phyloP scores from a whole-genome alignment of 1,140 invertebrate species.

The Lepidostoma basale region DNA sequence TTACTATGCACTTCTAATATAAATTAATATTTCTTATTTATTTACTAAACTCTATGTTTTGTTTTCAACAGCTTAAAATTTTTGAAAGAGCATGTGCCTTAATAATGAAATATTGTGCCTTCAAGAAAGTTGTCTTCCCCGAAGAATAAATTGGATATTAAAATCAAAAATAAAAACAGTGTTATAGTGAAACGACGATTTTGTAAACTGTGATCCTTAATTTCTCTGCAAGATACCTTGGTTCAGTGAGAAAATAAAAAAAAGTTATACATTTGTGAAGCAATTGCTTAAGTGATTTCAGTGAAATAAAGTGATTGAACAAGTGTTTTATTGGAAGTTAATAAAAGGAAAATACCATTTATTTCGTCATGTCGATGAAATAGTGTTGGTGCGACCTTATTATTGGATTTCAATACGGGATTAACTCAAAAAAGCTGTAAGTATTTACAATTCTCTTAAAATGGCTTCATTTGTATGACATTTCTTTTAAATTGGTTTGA shows the following conservation, averaged over 20 bases:
- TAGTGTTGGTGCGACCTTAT: background rate
- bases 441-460: too few relatives aligned
- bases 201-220: too few relatives aligned
- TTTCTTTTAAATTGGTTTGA: too few relatives aligned
- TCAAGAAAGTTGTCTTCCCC: background rate
- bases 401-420: slow-evolving; percentile 1
- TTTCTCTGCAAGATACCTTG: too few relatives aligned
- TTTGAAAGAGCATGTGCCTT: slow-evolving; percentile 6
- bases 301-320: background rate
- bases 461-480: too few relatives aligned
- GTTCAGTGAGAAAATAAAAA: too few relatives aligned
- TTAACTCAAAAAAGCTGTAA: background rate
- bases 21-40: too few relatives aligned
- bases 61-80: background rate
- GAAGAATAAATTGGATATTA: slow-evolving; percentile 2
- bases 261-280: slow-evolving; percentile 15
- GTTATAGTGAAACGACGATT: too few relatives aligned
- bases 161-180: too few relatives aligned
- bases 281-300: background rate
- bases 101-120: background rate
- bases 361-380: background rate
- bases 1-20: too few relatives aligned
- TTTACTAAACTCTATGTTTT: background rate
- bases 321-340: background rate
- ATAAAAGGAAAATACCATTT: background rate